Percentiles rank a stretch among this genome's conserved stretches.
phyloP scores from a whole-genome alignment of 2,113 vertebrate genomes.

The Centropristis striata region DNA sequence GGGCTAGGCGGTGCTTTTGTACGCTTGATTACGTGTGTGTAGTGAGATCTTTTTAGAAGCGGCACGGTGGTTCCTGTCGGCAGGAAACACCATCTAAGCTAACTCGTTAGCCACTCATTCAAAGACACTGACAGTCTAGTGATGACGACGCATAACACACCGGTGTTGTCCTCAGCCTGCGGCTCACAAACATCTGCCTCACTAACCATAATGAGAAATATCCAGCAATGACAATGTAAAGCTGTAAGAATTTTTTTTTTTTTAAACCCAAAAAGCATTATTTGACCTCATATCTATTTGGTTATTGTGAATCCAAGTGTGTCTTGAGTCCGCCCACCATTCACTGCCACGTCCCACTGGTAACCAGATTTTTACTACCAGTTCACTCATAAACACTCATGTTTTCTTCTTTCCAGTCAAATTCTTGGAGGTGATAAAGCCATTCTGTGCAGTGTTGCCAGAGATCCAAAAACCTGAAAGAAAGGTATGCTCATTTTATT shows the following conservation, averaged over 20 bases:
- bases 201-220: neutral
- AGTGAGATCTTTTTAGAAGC: neutral
- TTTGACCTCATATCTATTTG: neutral
- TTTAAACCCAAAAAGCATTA: rapidly evolving
- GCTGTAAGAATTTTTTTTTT: rapidly evolving
- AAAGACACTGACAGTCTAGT: constrained; percentile 73
- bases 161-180: constrained; percentile 6
- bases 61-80: neutral
- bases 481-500: constrained; percentile 85
- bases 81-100: constrained; percentile 15
- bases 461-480: constrained; percentile 98
- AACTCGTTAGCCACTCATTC: constrained; percentile 75
- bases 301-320: constrained; percentile 2
- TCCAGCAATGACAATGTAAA: rapidly evolving
- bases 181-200: neutral
- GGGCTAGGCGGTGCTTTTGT: rapidly evolving
- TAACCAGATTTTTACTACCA: neutral
- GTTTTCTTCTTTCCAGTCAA: constrained; percentile 88
- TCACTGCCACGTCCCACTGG: constrained; percentile 72
- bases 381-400: neutral
- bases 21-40: neutral
- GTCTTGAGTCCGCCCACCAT: constrained; percentile 37
- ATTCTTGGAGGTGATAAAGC: constrained; percentile 99
- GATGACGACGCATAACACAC: constrained; percentile 80
- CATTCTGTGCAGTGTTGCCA: constrained; percentile 97